Conservation (phyloP, 1,140 invertebrate species). For the Papilio aristodemus region DNA sequence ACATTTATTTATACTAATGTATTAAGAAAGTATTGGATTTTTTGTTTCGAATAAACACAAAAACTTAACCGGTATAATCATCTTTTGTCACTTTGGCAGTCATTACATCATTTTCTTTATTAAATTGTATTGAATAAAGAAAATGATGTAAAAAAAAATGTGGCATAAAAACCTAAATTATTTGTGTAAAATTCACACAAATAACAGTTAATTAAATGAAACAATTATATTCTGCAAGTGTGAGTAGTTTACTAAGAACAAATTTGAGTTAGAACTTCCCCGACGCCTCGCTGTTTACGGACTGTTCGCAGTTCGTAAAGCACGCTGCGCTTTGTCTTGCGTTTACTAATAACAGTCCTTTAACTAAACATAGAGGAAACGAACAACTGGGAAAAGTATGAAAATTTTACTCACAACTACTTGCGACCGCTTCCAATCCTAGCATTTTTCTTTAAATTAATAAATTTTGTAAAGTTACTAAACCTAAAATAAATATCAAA, state of each 20-base stretch:
- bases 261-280: conserved; percentile 31
- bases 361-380: neutral
- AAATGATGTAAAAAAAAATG: too few relatives aligned
- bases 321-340: conserved; percentile 12
- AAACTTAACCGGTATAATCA: too few relatives aligned
- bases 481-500: too few relatives aligned
- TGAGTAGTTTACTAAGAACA: conserved; percentile 23
- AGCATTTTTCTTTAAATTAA: neutral
- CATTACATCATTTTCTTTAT: neutral
- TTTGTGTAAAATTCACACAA: neutral
- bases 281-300: conserved; percentile 29
- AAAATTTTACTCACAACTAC: neutral
- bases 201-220: conserved; percentile 17
- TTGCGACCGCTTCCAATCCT: neutral
- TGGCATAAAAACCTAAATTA: too few relatives aligned
- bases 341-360: neutral
- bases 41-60: too few relatives aligned
- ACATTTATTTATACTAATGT: too few relatives aligned
- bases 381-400: neutral
- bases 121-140: too few relatives aligned
- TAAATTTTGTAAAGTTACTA: too few relatives aligned
- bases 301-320: conserved; percentile 15
- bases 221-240: conserved; percentile 19
- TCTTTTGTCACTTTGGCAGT: too few relatives aligned
- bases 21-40: too few relatives aligned